phyloP scores from a whole-genome alignment of 2,113 vertebrate genomes.

The Martes martes region DNA sequence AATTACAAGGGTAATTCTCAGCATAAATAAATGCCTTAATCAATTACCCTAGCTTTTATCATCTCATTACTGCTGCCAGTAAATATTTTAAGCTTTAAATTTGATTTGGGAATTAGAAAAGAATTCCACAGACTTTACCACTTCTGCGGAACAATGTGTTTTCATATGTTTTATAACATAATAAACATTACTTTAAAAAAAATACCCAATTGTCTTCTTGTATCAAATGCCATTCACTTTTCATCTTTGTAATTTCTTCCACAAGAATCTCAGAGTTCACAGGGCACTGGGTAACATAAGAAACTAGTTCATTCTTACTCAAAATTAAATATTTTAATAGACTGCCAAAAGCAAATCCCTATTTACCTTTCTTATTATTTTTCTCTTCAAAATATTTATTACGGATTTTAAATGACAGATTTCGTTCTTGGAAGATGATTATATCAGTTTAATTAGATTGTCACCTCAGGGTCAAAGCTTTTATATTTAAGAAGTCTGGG shows the following conservation, averaged over 20 bases:
- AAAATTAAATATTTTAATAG: constrained; percentile 66
- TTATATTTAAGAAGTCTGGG: constrained; percentile 38
- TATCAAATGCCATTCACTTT: constrained; percentile 69
- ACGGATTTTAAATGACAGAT: constrained; percentile 52
- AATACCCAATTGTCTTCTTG: constrained; percentile 41
- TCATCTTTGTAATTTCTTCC: constrained; percentile 74
- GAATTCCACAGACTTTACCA: constrained; percentile 20
- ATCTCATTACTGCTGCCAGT: constrained; percentile 14
- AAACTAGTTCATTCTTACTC: constrained; percentile 53
- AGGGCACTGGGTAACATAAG: constrained; percentile 23
- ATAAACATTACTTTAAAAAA: constrained; percentile 29
- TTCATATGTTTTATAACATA: constrained; percentile 58
- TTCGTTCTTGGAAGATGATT: constrained; percentile 62
- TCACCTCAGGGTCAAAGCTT: constrained; percentile 50
- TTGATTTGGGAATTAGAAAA: constrained; percentile 48
- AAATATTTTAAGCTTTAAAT: constrained; percentile 43
- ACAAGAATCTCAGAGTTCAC: constrained; percentile 55
- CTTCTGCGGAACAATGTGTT: constrained; percentile 48
- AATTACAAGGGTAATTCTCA: constrained; percentile 35
- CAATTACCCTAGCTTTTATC: background rate
- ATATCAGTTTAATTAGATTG: constrained; percentile 64
- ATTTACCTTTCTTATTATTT: constrained; percentile 64
- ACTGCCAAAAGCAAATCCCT: constrained; percentile 57
- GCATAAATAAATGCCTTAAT: constrained; percentile 49
- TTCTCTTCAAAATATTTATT: constrained; percentile 62